Percentiles rank a stretch among this genome's conserved stretches.
Conservation (phyloP, 1,140 invertebrate species). For the Muscidifurax raptorellus region DNA sequence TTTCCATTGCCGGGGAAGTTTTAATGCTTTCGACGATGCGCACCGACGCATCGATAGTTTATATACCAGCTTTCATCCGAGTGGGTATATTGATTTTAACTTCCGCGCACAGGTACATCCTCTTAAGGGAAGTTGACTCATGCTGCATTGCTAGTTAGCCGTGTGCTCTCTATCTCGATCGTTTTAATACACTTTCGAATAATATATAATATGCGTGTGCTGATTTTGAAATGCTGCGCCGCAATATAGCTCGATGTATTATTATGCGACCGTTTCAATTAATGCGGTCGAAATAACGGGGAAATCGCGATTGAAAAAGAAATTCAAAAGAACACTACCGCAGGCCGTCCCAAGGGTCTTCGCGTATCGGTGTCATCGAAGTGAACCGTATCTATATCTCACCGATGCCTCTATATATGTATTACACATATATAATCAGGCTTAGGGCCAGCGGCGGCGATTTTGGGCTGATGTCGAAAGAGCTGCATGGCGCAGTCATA, state of each 20-base stretch:
- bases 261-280: not conserved
- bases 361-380: constrained; percentile 7
- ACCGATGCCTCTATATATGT: not conserved
- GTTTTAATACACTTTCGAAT: not conserved
- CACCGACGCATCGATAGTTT: not conserved
- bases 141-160: not conserved
- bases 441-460: not conserved
- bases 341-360: not conserved
- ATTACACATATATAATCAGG: constrained; percentile 23
- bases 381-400: not conserved
- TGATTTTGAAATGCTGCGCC: no score
- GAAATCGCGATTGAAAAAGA: not conserved
- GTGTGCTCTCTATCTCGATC: not conserved
- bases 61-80: not conserved
- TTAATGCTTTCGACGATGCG: constrained; percentile 9
- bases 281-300: not conserved
- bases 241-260: not conserved
- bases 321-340: not conserved
- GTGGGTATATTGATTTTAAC: constrained; percentile 10
- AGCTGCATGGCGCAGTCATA: not conserved
- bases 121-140: constrained; percentile 9
- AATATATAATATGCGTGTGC: not conserved
- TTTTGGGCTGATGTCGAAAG: not conserved
- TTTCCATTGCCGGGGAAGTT: not conserved
- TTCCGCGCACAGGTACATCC: not conserved